Base-by-base conservation (phyloP, 2,888 invertebrate species). In the Hyposoter didymator region DNA sequence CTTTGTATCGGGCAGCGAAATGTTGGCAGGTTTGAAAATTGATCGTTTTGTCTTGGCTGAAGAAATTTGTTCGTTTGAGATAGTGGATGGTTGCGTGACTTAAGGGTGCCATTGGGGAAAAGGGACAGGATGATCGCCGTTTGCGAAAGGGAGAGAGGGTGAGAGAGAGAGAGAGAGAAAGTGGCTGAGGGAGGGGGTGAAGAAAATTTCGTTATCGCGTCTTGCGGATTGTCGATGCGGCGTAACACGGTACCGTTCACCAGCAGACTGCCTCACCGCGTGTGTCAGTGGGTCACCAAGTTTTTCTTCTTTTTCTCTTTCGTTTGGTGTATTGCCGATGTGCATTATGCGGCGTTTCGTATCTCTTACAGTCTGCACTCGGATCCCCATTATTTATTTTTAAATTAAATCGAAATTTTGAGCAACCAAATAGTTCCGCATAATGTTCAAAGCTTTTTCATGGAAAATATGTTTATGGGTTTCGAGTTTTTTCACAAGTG, bases 231-330 rank as follows among this genome's bases (percentile, higher is more conserved):
- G 80, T 83, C 85, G 78, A 81, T 86, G 85, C 85, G 83, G 85
- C 83, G 83, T 83, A 78, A 81, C 85, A 81, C 83, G 69, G 79
- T 85, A 83, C 80, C 85, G 78, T 81, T 83, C 73, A 74, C 85
- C 72, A 81, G 59, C 47, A 47, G 59, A 52, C 76, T 22, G 59
- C 59, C 35, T 64, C 85, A 78, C 83, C 80, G 85, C 83, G 83
- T 80, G 80, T 85, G 80, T 86, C 83, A 86, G 83, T 86, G 85
- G 85, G 85, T 86, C 85, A 86, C 83, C 83, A 86, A 76, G 85
- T 86, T 86, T 80, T 82, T 78, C 32, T 43, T 43, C 45, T 45
- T 67, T 55, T 39, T 70, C 39, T 76, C 52, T 76, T 43, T 39
- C 75, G n/a, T 82, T 55, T 82, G n/a, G 47, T 14, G 49, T 39